phyloP scores from a whole-genome alignment of 2,113 vertebrate species.

The Gasterosteus nipponicus region DNA sequence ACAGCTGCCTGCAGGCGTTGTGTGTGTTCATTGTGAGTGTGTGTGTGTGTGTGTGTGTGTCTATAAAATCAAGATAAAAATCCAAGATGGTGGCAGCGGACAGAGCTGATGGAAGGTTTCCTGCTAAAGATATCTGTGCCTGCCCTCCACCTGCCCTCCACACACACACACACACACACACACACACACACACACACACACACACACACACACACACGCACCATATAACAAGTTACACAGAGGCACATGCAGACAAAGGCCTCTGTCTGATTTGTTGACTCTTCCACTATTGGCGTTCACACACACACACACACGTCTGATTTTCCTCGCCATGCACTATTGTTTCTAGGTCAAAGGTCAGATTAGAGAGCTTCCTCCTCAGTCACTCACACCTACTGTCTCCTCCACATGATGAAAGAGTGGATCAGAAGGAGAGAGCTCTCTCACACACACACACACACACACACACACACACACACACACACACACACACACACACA shows the following conservation, averaged over 20 bases:
- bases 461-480: slow-evolving; percentile 34
- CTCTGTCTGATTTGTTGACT: slow-evolving; percentile 68
- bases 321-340: slow-evolving; percentile 34
- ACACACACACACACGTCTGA: slow-evolving; percentile 29
- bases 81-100: slow-evolving; percentile 72
- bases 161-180: slow-evolving; percentile 34
- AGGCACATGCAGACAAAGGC: slow-evolving; percentile 60
- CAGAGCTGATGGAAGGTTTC: slow-evolving; percentile 77
- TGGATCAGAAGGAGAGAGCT: slow-evolving; percentile 57
- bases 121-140: slow-evolving; percentile 65
- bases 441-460: slow-evolving; percentile 27
- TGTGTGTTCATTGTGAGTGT: slow-evolving; percentile 48
- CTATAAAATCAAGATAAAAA: slow-evolving; percentile 78
- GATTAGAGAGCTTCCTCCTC: slow-evolving; percentile 63
- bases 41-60: slow-evolving; percentile 29
- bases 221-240: slow-evolving; percentile 49
- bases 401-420: slow-evolving; percentile 74
- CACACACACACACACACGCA: slow-evolving; percentile 3
- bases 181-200: slow-evolving; percentile 21
- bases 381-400: slow-evolving; percentile 68
- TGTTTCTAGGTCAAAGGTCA: slow-evolving; percentile 70
- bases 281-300: slow-evolving; percentile 48
- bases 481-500: slow-evolving; percentile 22
- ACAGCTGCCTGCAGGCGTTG: slow-evolving; percentile 70
- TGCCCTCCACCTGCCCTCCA: slow-evolving; percentile 57